phyloP scores from a whole-genome alignment of 2,113 vertebrate genomes.

The Aspiorhynchus laticeps region DNA sequence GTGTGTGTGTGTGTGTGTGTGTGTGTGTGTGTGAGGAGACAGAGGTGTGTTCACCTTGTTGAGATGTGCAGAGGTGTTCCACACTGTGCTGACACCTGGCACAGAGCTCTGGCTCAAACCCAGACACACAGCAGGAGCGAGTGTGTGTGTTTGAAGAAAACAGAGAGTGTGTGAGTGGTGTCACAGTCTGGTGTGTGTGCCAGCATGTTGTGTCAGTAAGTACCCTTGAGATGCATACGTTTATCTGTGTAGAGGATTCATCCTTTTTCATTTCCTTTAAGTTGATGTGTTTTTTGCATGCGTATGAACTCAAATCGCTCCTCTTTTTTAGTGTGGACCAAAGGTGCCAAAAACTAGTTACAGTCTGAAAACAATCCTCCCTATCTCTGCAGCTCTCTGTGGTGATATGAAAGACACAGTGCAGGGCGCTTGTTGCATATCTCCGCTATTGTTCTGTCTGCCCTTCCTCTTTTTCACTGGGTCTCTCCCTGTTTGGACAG shows the following conservation, averaged over 20 bases:
- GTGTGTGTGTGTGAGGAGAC: too few relatives aligned
- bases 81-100: conserved; percentile 46
- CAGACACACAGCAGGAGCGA: conserved; percentile 39
- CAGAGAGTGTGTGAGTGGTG: conserved; percentile 30
- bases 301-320: not conserved
- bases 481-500: conserved; percentile 68
- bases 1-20: too few relatives aligned
- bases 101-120: conserved; percentile 39
- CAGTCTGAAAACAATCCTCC: conserved; percentile 7
- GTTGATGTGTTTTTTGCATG: conserved; percentile 41
- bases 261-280: conserved; percentile 31
- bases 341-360: conserved; percentile 20
- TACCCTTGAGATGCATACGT: conserved; percentile 31
- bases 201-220: conserved; percentile 44
- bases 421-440: conserved; percentile 57
- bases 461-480: conserved; percentile 12
- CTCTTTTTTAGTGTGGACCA: not conserved
- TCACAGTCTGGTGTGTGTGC: conserved; percentile 38
- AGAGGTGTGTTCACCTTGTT: conserved; percentile 50
- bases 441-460: conserved; percentile 52
- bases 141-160: not conserved
- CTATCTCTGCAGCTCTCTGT: not conserved
- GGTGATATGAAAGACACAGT: not conserved
- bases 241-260: conserved; percentile 6
- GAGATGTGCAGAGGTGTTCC: conserved; percentile 47